A percentile compares a stretch with the other conserved stretches of the same genome.
Evolutionary conservation across 2,113 vertebrate genomes (phyloP).

Genomic region (Todiramphus chloris): DNA sequence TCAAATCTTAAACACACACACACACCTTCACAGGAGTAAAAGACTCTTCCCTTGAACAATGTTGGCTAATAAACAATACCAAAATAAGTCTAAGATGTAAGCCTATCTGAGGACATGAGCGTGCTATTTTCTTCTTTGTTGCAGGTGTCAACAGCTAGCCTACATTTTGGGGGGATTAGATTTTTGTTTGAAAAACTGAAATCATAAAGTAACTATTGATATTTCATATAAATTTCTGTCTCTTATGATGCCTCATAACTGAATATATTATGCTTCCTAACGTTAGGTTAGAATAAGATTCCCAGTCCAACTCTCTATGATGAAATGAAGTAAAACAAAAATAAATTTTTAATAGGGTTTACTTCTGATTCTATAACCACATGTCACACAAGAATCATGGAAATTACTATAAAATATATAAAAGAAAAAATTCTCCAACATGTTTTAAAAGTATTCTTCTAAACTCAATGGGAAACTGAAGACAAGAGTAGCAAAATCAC

Average conservation of each 20-base stretch:
- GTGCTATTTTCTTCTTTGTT: background rate
- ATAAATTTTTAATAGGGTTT: background rate
- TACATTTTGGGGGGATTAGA: background rate
- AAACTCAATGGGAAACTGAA: background rate
- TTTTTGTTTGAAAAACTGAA: background rate
- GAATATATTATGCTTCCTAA: background rate
- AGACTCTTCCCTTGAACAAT: background rate
- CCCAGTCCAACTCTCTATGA: background rate
- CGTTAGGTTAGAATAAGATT: background rate
- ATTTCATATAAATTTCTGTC: background rate
- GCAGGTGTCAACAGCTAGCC: background rate
- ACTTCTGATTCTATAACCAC: background rate
- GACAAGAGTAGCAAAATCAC: too few species aligned
- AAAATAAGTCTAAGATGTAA: background rate
- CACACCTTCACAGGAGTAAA: background rate
- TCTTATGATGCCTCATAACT: background rate
- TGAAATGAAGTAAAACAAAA: background rate
- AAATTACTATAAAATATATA: background rate
- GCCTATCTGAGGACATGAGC: background rate
- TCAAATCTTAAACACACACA: background rate
- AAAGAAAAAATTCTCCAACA: background rate
- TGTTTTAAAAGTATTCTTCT: background rate
- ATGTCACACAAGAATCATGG: background rate
- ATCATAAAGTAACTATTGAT: background rate
- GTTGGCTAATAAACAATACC: background rate